A percentile compares a stretch with the other conserved stretches of the same genome.
These are phyloP conservation scores for Calameuta filiformis DNA, from an alignment of 2,888 invertebrate genomes.

Conservation along the genomic window DNA sequence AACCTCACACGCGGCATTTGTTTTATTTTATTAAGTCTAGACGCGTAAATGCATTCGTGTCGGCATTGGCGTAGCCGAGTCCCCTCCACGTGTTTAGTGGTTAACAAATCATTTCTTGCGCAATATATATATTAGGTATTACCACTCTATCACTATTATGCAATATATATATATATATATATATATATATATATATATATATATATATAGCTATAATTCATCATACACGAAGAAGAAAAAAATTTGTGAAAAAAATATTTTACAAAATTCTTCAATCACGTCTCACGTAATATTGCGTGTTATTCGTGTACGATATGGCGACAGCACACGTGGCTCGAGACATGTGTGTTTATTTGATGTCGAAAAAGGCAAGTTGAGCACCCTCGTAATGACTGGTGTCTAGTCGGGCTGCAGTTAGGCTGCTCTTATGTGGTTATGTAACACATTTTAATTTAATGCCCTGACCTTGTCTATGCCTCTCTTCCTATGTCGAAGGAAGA, in stretches of 20 bases:
- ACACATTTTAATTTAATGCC: constrained; percentile 59
- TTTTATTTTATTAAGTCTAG: constrained; percentile 66
- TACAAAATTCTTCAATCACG: neutral
- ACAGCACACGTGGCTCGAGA: neutral
- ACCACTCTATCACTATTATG: neutral
- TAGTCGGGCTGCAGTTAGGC: constrained; percentile 52
- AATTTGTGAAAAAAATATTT: neutral
- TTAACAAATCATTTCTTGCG: neutral
- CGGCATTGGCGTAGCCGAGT: constrained; percentile 27
- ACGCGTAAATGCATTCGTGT: constrained; percentile 64
- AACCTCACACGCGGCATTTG: constrained; percentile 49
- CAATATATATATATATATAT: neutral
- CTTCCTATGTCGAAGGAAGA: constrained; percentile 46
- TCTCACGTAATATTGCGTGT: neutral
- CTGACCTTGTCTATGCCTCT: constrained; percentile 61
- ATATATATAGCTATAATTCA: too few relatives aligned
- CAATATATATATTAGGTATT: neutral
- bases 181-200: too few relatives aligned
- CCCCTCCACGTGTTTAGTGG: constrained; percentile 34
- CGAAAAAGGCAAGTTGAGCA: constrained; percentile 42
- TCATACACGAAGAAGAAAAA: neutral
- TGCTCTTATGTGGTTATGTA: constrained; percentile 55
- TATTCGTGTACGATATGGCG: neutral
- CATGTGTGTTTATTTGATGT: neutral
- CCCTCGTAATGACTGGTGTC: constrained; percentile 58